Evolutionary conservation across 2,888 invertebrate genomes (phyloP), one percentile per base, ranked within the genome.

Genomic region (Spisula solida): DNA sequence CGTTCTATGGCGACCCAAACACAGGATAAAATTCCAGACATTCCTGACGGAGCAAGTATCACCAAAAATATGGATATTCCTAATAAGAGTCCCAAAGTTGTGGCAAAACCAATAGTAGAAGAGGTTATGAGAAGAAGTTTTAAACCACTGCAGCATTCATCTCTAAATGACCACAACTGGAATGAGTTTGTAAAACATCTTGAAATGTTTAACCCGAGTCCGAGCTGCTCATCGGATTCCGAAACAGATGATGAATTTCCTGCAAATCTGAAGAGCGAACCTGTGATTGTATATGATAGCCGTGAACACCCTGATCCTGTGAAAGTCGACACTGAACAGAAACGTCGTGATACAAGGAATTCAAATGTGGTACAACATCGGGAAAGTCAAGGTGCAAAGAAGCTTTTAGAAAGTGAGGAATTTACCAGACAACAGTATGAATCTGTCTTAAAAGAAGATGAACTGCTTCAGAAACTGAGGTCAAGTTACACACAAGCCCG

Each of bases 1-100:
- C 81, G 88, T 29, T 85, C 88, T 41, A 75, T 85, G 47, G 81
- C 79, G 20, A 81, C 56, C 10, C 88, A 88, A 85, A 60, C 85
- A 14, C 75, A 60, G 4, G 51, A 79, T 8, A 14, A 29, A 0
- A 8, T 25, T 12, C 81, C 29, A 60, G 51, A 81, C 47, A 82
- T 87, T 48, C 87, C 87, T 25, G 86, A 90, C 41, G 90, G 86
- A 31, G 51, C 79, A 10, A 66, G 86, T 79, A 88, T 86, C 18
- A 83, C 83, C 14, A 82, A 83, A 79, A 90, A 88, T 83, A 85
- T 88, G 83, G 70, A 82, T 70, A 82, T 78, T 34, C 29, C 60
- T 29, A 60, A 82, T 41, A 47, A 82, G n/a, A 6, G 18, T 5
- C 51, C 70, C 41, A 41, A 41, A 8, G 41, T 41, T 41, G 2